These are phyloP conservation scores for Megathymus violae DNA, from an alignment of 1,140 invertebrate genomes.

Conservation along the genomic window DNA sequence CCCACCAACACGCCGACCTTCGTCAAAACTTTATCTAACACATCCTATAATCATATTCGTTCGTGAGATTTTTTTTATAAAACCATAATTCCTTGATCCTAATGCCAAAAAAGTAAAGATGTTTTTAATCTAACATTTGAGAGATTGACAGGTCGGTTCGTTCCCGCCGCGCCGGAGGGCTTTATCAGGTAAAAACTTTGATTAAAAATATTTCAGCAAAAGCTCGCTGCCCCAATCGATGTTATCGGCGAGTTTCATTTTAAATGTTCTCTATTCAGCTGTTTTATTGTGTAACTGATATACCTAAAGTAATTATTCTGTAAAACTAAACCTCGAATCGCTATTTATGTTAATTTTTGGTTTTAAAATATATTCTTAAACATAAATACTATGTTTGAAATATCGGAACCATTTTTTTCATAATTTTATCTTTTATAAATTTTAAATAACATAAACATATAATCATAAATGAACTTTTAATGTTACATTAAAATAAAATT, in stretches of 20 bases:
- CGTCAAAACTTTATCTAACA: constrained; percentile 71
- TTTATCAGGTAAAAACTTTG: constrained; percentile 78
- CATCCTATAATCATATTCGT: constrained; percentile 72
- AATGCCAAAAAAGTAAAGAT: constrained; percentile 80
- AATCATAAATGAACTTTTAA: too few species aligned
- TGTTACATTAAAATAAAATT: too few species aligned
- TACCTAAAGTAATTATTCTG: too few species aligned
- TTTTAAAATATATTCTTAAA: too few species aligned
- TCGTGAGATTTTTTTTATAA: constrained; percentile 60
- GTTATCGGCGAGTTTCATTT: constrained; percentile 56
- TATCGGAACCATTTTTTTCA: too few species aligned
- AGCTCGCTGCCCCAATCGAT: constrained; percentile 50
- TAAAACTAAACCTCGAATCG: too few species aligned
- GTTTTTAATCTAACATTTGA: constrained; percentile 82
- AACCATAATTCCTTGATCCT: constrained; percentile 79
- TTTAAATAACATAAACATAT: too few species aligned
- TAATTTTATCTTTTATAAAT: too few species aligned
- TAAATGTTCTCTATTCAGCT: constrained; percentile 36
- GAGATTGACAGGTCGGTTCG: constrained; percentile 80
- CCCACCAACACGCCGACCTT: constrained; percentile 59
- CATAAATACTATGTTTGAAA: too few species aligned
- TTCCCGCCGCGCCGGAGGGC: constrained; percentile 57
- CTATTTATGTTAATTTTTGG: too few species aligned
- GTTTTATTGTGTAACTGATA: too few species aligned
- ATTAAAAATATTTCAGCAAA: constrained; percentile 83